Base-by-base conservation (phyloP, 1,140 invertebrate genomes). In the Colletes gigas region DNA sequence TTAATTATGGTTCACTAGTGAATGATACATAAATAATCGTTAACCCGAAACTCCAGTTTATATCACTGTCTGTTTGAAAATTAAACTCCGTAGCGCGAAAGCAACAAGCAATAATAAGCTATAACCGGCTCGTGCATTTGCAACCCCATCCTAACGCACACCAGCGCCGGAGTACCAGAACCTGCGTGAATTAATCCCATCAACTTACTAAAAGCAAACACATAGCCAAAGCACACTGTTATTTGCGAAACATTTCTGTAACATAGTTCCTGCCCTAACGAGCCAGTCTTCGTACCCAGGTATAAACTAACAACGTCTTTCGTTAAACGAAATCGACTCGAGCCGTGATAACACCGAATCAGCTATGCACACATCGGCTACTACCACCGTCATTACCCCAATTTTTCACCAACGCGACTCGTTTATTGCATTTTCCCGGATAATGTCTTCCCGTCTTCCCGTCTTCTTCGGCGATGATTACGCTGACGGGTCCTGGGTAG, bases 391-490 rank as follows among this genome's bases (percentile, higher is more conserved):
- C 21, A 52, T 74, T 74, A 74, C 10, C n/a, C 21, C 10, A 65
- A 74, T 52, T 65, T 74, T 39, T 63, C 59, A 12, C 5, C 30
- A 30, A 0, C 21, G 17, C 39, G 47, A 57, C 73, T 55, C 50
- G 62, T 15, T 44, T 8, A 7, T 7, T 5, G 14, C 39, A 50
- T 19, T 70, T 60, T 39, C 50, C 44, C 55, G 21, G 44, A 17
- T 62, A 62, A 78, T 1, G 21, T 30, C 30, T 30, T 30, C 30
- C 30, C 30, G 30, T 30, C 30, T 30, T 30, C 30, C 30, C 4
- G 52, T 70, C 44, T 74, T 83, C 57, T 57, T n/a, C 50, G 65
- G 17, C 10, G 50, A 73, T n/a, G 65, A 71, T 72, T n/a, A n/a
- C 52, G 39, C 21, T 19, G 57, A 9, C 21, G 30, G 54, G 15